Conservation (phyloP, 2,888 invertebrate genomes). For the Cantharis rufa region DNA sequence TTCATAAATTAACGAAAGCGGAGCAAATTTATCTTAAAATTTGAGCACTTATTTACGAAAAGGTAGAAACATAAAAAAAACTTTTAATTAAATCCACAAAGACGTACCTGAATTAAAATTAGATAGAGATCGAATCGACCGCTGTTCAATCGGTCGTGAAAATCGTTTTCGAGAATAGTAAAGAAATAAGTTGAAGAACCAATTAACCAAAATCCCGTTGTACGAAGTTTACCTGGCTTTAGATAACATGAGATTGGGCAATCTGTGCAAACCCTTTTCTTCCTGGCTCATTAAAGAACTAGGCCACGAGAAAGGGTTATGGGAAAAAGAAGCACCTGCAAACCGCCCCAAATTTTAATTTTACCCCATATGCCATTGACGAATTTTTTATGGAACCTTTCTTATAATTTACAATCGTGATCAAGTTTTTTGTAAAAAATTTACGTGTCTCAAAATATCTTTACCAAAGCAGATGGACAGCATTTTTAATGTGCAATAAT, state of each 20-base stretch:
- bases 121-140: neutral
- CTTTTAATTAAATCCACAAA: neutral
- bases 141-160: neutral
- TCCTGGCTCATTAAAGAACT: constrained; percentile 7
- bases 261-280: constrained; percentile 12
- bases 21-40: neutral
- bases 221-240: constrained; percentile 34
- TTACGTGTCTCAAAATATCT: neutral
- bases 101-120: neutral
- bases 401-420: constrained; percentile 20
- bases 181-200: constrained; percentile 26
- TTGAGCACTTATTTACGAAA: neutral
- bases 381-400: constrained; percentile 20
- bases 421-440: constrained; percentile 9
- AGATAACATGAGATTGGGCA: constrained; percentile 5
- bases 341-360: constrained; percentile 28
- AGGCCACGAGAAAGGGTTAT: constrained; percentile 23
- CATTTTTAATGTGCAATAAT: constrained; percentile 1
- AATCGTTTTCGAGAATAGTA: constrained; percentile 7
- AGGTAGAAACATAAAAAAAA: neutral
- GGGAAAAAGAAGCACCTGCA: constrained; percentile 34
- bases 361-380: constrained; percentile 8
- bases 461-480: neutral
- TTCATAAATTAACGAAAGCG: no score
- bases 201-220: constrained; percentile 37